phyloP scores from a whole-genome alignment of 2,113 vertebrate genomes.

The Spizaetus ornatus region DNA sequence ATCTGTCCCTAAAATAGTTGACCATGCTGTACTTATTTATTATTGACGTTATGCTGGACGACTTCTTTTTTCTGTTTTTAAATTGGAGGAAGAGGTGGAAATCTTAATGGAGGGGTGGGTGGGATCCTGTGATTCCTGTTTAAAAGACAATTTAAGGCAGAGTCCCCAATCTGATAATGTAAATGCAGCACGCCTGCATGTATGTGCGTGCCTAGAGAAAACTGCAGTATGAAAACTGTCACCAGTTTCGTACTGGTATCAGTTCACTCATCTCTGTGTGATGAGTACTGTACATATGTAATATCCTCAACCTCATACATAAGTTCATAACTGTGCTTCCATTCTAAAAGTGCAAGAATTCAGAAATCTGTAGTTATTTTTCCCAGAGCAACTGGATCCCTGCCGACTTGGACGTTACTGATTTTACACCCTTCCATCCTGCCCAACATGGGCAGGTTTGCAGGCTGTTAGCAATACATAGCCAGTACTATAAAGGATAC shows the following conservation, averaged over 20 bases:
- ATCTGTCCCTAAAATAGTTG: conserved; percentile 1
- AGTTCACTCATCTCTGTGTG: background rate
- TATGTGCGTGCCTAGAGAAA: background rate
- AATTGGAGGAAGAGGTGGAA: background rate
- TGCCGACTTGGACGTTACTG: background rate
- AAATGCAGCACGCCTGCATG: background rate
- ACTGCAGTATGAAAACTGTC: background rate
- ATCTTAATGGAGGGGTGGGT: background rate
- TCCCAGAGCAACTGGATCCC: background rate
- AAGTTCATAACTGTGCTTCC: background rate
- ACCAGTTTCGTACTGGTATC: accelerated
- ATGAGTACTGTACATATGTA: background rate
- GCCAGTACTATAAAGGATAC: background rate
- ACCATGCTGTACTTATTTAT: background rate
- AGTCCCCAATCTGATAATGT: background rate
- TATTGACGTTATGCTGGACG: background rate
- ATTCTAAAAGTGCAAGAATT: background rate
- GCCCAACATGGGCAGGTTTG: background rate
- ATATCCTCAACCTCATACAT: background rate
- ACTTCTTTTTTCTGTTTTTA: background rate
- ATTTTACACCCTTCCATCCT: background rate
- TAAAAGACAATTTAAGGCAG: background rate
- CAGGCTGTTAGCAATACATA: background rate
- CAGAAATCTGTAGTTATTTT: background rate
- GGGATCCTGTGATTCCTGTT: background rate